Percentiles rank a stretch among this genome's conserved stretches.
phyloP scores from a whole-genome alignment of 2,113 vertebrate genomes.

The Xyliphius kryptos region DNA sequence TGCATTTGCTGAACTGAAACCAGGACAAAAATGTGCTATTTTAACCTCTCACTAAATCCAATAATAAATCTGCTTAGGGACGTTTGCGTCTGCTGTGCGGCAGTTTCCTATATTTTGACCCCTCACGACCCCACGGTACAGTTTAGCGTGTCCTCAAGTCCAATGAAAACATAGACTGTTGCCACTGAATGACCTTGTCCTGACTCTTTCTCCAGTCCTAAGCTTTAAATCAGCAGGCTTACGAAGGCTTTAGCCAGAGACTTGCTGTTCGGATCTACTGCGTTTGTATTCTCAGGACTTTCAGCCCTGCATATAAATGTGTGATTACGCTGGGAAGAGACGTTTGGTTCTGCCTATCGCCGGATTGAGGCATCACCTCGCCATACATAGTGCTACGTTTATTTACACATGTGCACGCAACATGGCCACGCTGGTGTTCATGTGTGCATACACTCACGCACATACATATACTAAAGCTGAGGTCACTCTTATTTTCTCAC shows the following conservation, averaged over 20 bases:
- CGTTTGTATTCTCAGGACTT: not conserved
- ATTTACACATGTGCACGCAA: not conserved
- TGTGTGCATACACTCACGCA: not conserved
- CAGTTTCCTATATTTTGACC: constrained; percentile 22
- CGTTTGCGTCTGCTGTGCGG: constrained; percentile 1
- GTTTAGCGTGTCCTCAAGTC: constrained; percentile 10
- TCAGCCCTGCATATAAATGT: not conserved
- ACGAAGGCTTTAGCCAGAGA: not conserved
- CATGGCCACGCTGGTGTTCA: not conserved
- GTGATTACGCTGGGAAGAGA: not conserved
- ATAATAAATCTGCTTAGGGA: constrained; percentile 25
- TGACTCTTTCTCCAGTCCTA: not conserved
- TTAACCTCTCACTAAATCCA: constrained; percentile 31
- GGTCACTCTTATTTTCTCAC: constrained; percentile 18
- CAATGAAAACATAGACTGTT: constrained; percentile 18
- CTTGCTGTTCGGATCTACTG: not conserved
- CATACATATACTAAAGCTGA: constrained; percentile 11
- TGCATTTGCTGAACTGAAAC: not conserved
- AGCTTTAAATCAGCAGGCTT: constrained; percentile 13
- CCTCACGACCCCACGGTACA: constrained; percentile 1
- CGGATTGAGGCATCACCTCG: not conserved
- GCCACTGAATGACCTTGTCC: constrained; percentile 21
- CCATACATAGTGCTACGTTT: not conserved
- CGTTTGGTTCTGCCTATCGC: not conserved
- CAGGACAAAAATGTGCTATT: constrained; percentile 21